phyloP scores from a whole-genome alignment of 2,888 invertebrate species.

The Nebria salina region DNA sequence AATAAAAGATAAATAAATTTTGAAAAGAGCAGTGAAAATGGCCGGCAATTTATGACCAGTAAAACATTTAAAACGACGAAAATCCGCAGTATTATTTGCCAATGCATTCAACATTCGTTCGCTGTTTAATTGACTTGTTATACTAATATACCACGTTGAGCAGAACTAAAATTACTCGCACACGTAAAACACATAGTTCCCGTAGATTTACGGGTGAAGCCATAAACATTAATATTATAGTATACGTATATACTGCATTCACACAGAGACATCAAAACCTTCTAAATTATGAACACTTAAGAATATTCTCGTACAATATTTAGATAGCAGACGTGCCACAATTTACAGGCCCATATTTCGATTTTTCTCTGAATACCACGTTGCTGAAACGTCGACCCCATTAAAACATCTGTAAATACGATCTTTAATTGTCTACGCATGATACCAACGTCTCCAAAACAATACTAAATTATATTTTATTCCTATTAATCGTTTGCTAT shows the following conservation, averaged over 20 bases:
- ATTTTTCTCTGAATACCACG: slow-evolving; percentile 20
- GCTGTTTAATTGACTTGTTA: slow-evolving; percentile 45
- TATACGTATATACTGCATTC: not conserved
- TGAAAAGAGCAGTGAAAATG: slow-evolving; percentile 40
- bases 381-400: slow-evolving; percentile 20
- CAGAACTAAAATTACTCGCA: slow-evolving; percentile 43
- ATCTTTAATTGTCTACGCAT: not conserved
- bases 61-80: slow-evolving; percentile 46
- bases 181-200: slow-evolving; percentile 44
- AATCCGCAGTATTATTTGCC: slow-evolving; percentile 40
- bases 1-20: slow-evolving; percentile 11
- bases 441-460: not conserved
- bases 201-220: slow-evolving; percentile 34
- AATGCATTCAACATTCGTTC: slow-evolving; percentile 28
- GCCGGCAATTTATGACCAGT: slow-evolving; percentile 39
- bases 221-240: slow-evolving; percentile 40
- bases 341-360: slow-evolving; percentile 40
- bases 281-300: slow-evolving; percentile 43
- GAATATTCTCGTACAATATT: slow-evolving; percentile 27
- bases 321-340: slow-evolving; percentile 21
- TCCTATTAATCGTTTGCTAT: slow-evolving; percentile 7
- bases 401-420: not conserved
- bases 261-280: not conserved
- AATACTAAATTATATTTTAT: slow-evolving; percentile 6
- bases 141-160: slow-evolving; percentile 44